Evolutionary conservation across 2,797 vertebrate genomes (phyloP).

Genomic region (Spinus pinus): DNA sequence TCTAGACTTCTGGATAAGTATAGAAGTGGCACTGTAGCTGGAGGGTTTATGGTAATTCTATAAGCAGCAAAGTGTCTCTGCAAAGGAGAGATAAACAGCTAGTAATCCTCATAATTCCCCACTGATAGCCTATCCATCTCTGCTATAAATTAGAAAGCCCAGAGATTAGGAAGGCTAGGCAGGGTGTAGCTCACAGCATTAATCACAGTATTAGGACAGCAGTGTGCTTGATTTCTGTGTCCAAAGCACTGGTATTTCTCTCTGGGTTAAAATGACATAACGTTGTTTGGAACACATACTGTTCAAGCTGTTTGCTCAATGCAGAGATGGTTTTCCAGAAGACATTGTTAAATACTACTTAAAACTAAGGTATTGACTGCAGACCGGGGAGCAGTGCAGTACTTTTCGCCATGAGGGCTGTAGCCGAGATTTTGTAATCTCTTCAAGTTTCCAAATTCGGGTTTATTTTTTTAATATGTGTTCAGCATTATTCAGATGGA

Average conservation of each 20-base stretch:
- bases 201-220: slow-evolving; percentile 58
- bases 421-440: background rate
- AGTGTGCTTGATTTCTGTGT: slow-evolving; percentile 21
- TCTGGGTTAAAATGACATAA: background rate
- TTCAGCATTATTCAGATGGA: background rate
- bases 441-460: background rate
- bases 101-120: slow-evolving; percentile 78
- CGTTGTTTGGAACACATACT: background rate
- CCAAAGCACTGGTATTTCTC: slow-evolving; percentile 13
- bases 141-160: slow-evolving; percentile 74
- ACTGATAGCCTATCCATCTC: slow-evolving; percentile 79
- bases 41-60: slow-evolving; percentile 65
- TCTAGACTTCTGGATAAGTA: slow-evolving; percentile 28
- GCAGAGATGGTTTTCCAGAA: background rate
- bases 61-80: slow-evolving; percentile 67
- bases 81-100: slow-evolving; percentile 77
- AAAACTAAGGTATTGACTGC: background rate
- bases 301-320: background rate
- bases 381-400: background rate
- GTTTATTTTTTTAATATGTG: background rate
- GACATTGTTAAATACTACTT: background rate
- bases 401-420: background rate
- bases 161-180: slow-evolving; percentile 71
- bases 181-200: slow-evolving; percentile 56
- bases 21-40: slow-evolving; percentile 30